A percentile compares a stretch with the other conserved stretches of the same genome.
Evolutionary conservation across 2,113 vertebrate genomes (phyloP).

Genomic region (Eclectus roratus): DNA sequence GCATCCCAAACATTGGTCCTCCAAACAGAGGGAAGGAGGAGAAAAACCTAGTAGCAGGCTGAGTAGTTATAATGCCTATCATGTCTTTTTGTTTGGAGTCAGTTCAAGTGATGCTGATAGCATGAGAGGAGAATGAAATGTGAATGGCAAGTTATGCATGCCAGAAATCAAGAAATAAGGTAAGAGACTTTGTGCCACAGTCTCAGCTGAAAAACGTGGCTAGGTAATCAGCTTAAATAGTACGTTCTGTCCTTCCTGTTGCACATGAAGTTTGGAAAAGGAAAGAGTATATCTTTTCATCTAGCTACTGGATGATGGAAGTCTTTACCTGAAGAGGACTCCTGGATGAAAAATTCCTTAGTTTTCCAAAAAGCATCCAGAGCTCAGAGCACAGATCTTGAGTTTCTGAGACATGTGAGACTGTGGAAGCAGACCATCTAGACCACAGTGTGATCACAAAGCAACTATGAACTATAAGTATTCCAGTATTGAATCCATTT

Average conservation of each 20-base stretch:
- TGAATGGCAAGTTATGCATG: background rate
- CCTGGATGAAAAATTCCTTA: background rate
- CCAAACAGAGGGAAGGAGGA: background rate
- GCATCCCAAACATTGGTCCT: background rate
- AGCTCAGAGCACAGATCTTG: background rate
- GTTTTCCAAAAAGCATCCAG: background rate
- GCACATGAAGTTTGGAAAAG: background rate
- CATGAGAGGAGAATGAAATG: background rate
- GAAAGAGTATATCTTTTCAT: background rate
- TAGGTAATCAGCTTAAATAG: background rate
- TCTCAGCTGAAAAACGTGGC: background rate
- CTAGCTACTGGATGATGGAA: background rate
- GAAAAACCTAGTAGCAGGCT: background rate
- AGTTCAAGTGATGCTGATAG: background rate
- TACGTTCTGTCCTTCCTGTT: background rate
- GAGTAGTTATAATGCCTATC: background rate
- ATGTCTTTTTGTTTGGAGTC: background rate
- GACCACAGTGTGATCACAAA: background rate
- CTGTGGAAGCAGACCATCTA: background rate
- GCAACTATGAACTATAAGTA: background rate
- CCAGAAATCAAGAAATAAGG: background rate
- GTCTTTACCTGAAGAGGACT: background rate
- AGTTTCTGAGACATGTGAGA: background rate
- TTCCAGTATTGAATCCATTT: background rate
- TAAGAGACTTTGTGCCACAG: background rate